Evolutionary conservation across 2,113 vertebrate species (phyloP), one percentile per base, ranked within the genome.

Genomic region (Oryzias melastigma): DNA sequence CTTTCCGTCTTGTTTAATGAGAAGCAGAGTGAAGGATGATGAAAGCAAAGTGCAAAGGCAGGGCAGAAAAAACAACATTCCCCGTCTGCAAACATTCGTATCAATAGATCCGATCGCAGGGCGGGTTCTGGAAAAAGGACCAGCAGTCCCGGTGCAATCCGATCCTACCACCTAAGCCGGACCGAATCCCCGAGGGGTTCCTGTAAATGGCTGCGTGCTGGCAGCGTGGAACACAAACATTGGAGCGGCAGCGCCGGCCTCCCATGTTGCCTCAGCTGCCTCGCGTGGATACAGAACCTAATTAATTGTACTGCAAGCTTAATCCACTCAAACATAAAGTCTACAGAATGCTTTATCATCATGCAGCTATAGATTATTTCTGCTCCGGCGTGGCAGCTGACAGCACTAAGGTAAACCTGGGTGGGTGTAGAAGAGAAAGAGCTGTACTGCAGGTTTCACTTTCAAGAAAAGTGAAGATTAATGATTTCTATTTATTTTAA

Each of bases 121-220:
- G 7, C 48, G 49, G 58, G 8, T 12, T 69, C 64, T 75, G 59
- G 56, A 73, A 65, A 58, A 43, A 62, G 67, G 68, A 61, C 68
- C 42, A 68, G 82, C 62, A 61, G 74, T 56, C 68, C 68, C 58
- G 50, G 53, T 57, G 85, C 62, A 88, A 90, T 58, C 46, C 4
- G 82, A 90, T 87, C 78, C 78, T 82, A 87, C 58, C 89, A 88
- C 59, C 77, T 89, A 90, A 90, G 87, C 89, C 87, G 0, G 54
- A 64, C 47, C 35, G 60, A 73, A 87, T 82, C 75, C 85, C 65
- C 0, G 18, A 53, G 65, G 78, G 74, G 35, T 79, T 69, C 65
- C 73, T 74, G 82, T 56, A 57, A 78, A 62, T 14, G 57, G 52
- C 72, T 19, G 67, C 49, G 65, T 52, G 54, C 66, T 58, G 44